Conservation (phyloP, 2,888 invertebrate species). For the Scelioninae gen. 1 region DNA sequence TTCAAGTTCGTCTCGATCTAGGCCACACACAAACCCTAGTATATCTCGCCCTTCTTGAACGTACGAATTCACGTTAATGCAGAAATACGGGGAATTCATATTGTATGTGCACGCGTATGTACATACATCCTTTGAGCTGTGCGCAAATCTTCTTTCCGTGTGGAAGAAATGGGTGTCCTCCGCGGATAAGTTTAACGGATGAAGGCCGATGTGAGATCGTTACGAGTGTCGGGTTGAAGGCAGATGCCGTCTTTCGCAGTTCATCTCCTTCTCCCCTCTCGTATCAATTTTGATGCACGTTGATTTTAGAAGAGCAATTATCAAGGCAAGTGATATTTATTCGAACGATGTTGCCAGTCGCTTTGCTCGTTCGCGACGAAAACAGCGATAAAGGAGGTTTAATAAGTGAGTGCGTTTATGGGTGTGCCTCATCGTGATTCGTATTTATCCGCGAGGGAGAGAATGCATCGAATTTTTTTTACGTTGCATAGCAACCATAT, state of each 20-base stretch:
- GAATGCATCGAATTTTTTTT: too few relatives aligned
- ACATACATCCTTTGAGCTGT: constrained; percentile 32
- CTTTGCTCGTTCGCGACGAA: constrained; percentile 9
- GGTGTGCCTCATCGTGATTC: neutral
- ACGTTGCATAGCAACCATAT: too few relatives aligned
- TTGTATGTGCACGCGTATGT: constrained; percentile 34
- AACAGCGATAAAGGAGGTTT: constrained; percentile 30
- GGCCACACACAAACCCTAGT: constrained; percentile 77
- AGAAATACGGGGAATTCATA: constrained; percentile 41
- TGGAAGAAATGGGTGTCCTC: constrained; percentile 75
- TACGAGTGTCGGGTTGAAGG: constrained; percentile 74
- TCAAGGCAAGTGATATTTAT: constrained; percentile 33
- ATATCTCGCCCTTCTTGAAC: constrained; percentile 50
- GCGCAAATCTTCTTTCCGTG: constrained; percentile 76
- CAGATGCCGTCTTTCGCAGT: constrained; percentile 29
- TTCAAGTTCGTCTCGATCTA: constrained; percentile 83
- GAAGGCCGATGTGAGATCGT: constrained; percentile 79
- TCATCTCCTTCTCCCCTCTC: constrained; percentile 32
- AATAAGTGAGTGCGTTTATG: constrained; percentile 30
- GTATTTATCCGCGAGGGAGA: constrained; percentile 1
- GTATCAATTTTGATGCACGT: constrained; percentile 41
- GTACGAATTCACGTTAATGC: constrained; percentile 35
- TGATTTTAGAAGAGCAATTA: constrained; percentile 47
- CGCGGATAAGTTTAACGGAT: constrained; percentile 79
- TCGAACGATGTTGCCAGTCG: constrained; percentile 16